Evolutionary conservation across 2,113 vertebrate genomes (phyloP).

Genomic region (Cyprinodon variegatus): DNA sequence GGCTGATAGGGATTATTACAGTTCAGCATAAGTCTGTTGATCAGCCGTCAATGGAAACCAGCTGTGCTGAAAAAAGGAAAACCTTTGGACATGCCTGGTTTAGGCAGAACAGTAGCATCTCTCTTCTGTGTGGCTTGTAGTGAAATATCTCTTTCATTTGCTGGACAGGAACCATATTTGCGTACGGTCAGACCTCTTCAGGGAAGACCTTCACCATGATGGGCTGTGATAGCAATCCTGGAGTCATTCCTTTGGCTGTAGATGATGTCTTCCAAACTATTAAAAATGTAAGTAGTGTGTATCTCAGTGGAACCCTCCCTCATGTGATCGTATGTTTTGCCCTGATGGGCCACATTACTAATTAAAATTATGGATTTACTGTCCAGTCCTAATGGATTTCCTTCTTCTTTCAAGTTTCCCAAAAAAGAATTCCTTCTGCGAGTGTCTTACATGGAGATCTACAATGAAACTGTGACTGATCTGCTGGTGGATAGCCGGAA

Average conservation of each 20-base stretch:
- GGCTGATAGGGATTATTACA: too few relatives aligned
- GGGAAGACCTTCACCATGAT: slow-evolving; percentile 98
- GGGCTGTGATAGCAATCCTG: slow-evolving; percentile 81
- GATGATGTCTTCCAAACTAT: slow-evolving; percentile 92
- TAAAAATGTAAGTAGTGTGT: slow-evolving; percentile 79
- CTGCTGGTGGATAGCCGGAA: slow-evolving; percentile 89
- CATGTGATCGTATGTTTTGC: too few relatives aligned
- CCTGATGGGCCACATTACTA: too few relatives aligned
- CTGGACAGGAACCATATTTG: slow-evolving; percentile 92
- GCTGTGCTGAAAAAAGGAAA: too few relatives aligned
- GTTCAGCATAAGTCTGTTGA: too few relatives aligned
- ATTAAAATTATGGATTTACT: neutral
- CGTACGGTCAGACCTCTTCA: slow-evolving; percentile 95
- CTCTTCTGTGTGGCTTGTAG: neutral
- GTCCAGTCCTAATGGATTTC: neutral
- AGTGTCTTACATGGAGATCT: slow-evolving; percentile 98
- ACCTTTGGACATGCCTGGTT: too few relatives aligned
- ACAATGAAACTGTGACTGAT: slow-evolving; percentile 95
- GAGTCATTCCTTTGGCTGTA: slow-evolving; percentile 91
- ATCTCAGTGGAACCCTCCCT: neutral
- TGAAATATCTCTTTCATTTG: neutral
- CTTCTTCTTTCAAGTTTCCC: slow-evolving; percentile 79
- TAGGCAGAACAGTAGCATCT: neutral
- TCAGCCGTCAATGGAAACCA: too few relatives aligned
- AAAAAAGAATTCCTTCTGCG: slow-evolving; percentile 94